Evolutionary conservation across 2,113 vertebrate genomes (phyloP).

Genomic region (Pseudopipra pipra): DNA sequence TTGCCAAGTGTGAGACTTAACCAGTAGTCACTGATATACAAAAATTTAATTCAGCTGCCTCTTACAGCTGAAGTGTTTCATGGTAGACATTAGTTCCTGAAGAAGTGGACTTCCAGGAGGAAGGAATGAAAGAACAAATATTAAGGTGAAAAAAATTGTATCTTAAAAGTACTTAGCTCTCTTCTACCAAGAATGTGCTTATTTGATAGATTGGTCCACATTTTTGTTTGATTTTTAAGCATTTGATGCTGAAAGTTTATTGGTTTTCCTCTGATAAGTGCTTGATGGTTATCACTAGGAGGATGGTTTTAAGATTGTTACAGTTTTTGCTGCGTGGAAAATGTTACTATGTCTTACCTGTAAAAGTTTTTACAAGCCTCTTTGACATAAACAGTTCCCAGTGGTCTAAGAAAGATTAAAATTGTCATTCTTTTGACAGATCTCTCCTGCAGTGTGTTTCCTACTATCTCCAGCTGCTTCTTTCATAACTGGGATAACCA

Average conservation of each 20-base stretch:
- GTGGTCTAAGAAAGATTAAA: neutral
- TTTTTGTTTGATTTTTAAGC: neutral
- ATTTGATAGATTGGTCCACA: neutral
- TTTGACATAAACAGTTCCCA: neutral
- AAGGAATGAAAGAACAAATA: neutral
- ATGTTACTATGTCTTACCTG: neutral
- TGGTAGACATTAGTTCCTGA: neutral
- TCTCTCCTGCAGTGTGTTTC: slow-evolving; percentile 90
- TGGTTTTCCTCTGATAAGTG: neutral
- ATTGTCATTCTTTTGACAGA: slow-evolving; percentile 62
- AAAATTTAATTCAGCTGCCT: neutral
- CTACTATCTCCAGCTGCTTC: slow-evolving; percentile 90
- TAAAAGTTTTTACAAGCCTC: neutral
- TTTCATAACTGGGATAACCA: slow-evolving; percentile 86
- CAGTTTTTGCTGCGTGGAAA: neutral
- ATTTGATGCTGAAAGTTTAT: neutral
- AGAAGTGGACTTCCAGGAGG: neutral
- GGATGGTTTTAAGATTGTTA: neutral
- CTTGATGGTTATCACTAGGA: neutral
- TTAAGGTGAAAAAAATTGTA: neutral
- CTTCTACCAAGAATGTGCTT: neutral
- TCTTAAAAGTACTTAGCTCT: neutral
- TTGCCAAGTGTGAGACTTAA: neutral
- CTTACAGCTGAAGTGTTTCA: neutral
- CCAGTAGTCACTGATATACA: neutral